Evolutionary conservation across 2,113 vertebrate genomes (phyloP).

Genomic region (Entelurus aequoreus): DNA sequence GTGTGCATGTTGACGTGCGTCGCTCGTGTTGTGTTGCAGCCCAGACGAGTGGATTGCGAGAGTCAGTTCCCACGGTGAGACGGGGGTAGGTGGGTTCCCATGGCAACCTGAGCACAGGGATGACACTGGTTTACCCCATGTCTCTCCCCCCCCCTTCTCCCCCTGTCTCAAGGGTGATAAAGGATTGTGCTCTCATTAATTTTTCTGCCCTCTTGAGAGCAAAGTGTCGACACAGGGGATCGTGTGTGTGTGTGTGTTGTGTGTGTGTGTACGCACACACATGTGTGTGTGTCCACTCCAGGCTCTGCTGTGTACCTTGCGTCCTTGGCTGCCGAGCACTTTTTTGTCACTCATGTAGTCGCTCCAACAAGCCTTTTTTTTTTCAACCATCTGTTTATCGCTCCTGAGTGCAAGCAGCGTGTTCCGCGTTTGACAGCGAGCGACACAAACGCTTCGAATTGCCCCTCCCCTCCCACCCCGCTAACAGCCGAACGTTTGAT

Average conservation of each 20-base stretch:
- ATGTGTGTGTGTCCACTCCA: conserved; percentile 25
- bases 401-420: conserved; percentile 5
- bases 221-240: conserved; percentile 61
- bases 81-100: conserved; percentile 56
- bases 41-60: conserved; percentile 60
- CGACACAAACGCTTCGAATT: conserved; percentile 24
- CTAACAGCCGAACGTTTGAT: conserved; percentile 6
- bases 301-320: conserved; percentile 50
- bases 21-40: conserved; percentile 54
- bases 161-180: conserved; percentile 68
- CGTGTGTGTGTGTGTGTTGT: conserved; percentile 9
- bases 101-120: conserved; percentile 67
- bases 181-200: conserved; percentile 73
- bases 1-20: conserved; percentile 27
- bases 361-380: conserved; percentile 28
- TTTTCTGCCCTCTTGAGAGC: conserved; percentile 65
- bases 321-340: conserved; percentile 44
- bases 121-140: conserved; percentile 64
- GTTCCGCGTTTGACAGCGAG: conserved; percentile 32
- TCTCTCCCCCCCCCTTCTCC: conserved; percentile 15
- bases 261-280: conserved; percentile 10
- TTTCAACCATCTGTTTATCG: background rate
- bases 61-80: conserved; percentile 71
- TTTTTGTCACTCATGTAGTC: conserved; percentile 42
- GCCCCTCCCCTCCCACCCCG: conserved; percentile 3